Evolutionary conservation across 2,797 vertebrate genomes (phyloP).

Genomic region (Xerus rutilus): DNA sequence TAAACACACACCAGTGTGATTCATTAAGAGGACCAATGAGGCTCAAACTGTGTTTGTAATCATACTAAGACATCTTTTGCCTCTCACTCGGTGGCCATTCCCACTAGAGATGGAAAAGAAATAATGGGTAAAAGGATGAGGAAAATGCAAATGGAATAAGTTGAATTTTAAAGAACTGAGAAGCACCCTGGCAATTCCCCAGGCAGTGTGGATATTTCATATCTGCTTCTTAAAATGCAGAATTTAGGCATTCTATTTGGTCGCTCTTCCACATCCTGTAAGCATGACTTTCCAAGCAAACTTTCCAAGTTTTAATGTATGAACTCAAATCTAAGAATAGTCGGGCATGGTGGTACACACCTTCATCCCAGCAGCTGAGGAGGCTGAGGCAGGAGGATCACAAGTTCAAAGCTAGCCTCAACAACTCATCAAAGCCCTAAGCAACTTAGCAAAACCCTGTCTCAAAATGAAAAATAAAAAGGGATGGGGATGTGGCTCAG

Average conservation of each 20-base stretch:
- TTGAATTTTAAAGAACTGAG: slow-evolving; percentile 21
- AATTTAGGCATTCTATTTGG: slow-evolving; percentile 5
- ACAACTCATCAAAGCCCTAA: too few relatives aligned
- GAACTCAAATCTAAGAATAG: neutral
- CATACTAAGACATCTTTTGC: neutral
- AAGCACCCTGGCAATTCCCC: neutral
- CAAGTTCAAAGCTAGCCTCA: too few relatives aligned
- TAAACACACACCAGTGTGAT: too few relatives aligned
- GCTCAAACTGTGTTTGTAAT: neutral
- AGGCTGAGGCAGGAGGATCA: too few relatives aligned
- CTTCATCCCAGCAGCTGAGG: too few relatives aligned
- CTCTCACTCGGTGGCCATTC: neutral
- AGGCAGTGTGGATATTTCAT: neutral
- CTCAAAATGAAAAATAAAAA: too few relatives aligned
- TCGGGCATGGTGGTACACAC: too few relatives aligned
- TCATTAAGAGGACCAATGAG: neutral
- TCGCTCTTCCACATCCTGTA: neutral
- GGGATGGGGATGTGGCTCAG: too few relatives aligned
- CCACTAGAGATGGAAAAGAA: neutral
- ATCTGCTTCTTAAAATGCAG: slow-evolving; percentile 40
- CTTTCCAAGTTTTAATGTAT: neutral
- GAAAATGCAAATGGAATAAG: neutral
- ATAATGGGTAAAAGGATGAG: neutral
- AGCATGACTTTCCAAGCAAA: neutral
- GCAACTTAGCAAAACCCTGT: too few relatives aligned